Evolutionary conservation across 37 sponge, comb jelly and placozoan species (phyloP).

Genomic region (Aphrocallistes beatrix): DNA sequence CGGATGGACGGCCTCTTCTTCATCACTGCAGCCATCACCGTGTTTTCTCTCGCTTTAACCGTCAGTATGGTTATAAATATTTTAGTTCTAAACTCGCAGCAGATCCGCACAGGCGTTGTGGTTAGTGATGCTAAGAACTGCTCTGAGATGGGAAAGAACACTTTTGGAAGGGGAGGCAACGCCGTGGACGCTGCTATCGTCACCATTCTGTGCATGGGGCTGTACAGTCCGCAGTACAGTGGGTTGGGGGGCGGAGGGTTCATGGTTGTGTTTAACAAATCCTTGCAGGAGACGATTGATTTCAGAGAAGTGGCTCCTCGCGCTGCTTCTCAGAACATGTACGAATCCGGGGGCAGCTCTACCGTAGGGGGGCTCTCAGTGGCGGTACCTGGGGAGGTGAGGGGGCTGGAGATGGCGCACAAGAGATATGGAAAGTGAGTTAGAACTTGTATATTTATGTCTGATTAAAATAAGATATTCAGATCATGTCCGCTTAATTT

Average conservation of each 20-base stretch:
- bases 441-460: too few species aligned
- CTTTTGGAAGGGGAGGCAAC: constrained; percentile 54
- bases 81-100: background rate
- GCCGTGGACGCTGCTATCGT: constrained; percentile 91
- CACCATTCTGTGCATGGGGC: constrained; percentile 68
- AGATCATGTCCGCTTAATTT: too few species aligned
- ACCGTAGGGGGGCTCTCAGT: constrained; percentile 70
- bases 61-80: background rate
- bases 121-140: constrained; percentile 70
- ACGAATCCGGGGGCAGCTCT: background rate
- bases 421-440: constrained; percentile 54
- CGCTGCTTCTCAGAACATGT: constrained; percentile 46
- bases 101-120: constrained; percentile 41
- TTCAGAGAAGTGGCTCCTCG: constrained; percentile 78
- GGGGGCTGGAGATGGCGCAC: constrained; percentile 59
- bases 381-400: constrained; percentile 71
- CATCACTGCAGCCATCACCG: background rate
- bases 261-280: constrained; percentile 63
- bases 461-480: too few species aligned
- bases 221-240: constrained; percentile 74
- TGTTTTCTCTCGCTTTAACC: background rate
- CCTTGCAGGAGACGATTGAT: constrained; percentile 42
- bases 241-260: constrained; percentile 97
- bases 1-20: background rate
- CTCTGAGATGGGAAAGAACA: constrained; percentile 52